Conservation (phyloP, 2,113 vertebrate genomes). For the Camelus dromedarius region DNA sequence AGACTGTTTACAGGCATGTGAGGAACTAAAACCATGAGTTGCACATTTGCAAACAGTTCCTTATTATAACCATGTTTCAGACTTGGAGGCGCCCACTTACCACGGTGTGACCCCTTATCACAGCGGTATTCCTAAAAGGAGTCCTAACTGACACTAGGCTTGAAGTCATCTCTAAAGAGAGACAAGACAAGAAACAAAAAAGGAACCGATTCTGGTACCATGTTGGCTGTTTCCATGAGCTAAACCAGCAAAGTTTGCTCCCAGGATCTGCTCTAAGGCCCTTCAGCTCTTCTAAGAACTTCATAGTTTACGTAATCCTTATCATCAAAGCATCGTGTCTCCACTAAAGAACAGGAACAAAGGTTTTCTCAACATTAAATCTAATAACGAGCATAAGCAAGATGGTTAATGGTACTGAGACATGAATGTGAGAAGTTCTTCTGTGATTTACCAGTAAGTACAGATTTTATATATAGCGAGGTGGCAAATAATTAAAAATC, state of each 20-base stretch:
- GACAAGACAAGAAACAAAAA: neutral
- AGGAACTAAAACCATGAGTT: neutral
- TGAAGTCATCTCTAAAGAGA: neutral
- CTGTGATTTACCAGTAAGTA: neutral
- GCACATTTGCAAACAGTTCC: neutral
- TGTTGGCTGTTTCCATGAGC: neutral
- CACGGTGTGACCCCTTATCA: neutral
- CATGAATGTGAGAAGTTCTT: neutral
- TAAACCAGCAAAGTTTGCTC: neutral
- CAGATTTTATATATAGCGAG: neutral
- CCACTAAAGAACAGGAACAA: neutral
- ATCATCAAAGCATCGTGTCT: neutral
- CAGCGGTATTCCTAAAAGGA: neutral
- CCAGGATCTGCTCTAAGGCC: neutral
- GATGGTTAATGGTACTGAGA: neutral
- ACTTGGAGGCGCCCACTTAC: neutral
- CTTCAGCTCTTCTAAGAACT: neutral
- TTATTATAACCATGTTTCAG: conserved; percentile 42
- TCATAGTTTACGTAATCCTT: neutral
- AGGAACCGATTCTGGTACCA: neutral
- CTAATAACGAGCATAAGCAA: neutral
- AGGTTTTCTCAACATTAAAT: neutral
- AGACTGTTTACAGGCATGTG: neutral
- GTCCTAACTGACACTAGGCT: neutral
- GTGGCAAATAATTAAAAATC: neutral